phyloP scores from a whole-genome alignment of 2,888 invertebrate genomes.

The Rhyacophila evoluta region DNA sequence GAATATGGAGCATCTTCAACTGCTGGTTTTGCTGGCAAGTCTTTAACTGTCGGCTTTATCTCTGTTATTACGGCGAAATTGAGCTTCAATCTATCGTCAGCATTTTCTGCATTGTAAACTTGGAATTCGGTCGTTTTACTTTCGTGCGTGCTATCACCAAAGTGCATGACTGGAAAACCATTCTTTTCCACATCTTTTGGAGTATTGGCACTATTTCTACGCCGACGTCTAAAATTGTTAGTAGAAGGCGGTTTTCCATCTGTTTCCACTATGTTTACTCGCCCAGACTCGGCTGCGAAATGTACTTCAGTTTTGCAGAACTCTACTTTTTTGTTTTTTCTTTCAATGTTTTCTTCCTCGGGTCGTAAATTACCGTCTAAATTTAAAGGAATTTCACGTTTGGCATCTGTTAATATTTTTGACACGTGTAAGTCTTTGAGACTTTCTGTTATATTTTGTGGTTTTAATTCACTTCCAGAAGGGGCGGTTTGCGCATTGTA shows the following conservation, averaged over 20 bases:
- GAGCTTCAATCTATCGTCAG: conserved; percentile 51
- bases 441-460: background rate
- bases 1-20: conserved; percentile 42
- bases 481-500: background rate
- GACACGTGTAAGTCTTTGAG: background rate
- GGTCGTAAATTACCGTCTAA: conserved; percentile 57
- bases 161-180: conserved; percentile 73
- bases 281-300: conserved; percentile 87
- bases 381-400: conserved; percentile 31
- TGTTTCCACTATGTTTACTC: conserved; percentile 88
- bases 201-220: conserved; percentile 70
- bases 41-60: conserved; percentile 47
- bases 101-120: conserved; percentile 52
- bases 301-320: conserved; percentile 92
- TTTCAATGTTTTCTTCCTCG: conserved; percentile 62
- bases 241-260: conserved; percentile 89
- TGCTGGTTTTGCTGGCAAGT: conserved; percentile 46
- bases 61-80: conserved; percentile 56
- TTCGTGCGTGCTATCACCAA: conserved; percentile 68
- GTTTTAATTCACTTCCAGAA: background rate
- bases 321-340: conserved; percentile 80
- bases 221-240: conserved; percentile 80
- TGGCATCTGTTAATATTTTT: background rate
- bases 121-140: background rate
- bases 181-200: conserved; percentile 63